phyloP scores from a whole-genome alignment of 2,888 invertebrate genomes.

The Noctua janthina region DNA sequence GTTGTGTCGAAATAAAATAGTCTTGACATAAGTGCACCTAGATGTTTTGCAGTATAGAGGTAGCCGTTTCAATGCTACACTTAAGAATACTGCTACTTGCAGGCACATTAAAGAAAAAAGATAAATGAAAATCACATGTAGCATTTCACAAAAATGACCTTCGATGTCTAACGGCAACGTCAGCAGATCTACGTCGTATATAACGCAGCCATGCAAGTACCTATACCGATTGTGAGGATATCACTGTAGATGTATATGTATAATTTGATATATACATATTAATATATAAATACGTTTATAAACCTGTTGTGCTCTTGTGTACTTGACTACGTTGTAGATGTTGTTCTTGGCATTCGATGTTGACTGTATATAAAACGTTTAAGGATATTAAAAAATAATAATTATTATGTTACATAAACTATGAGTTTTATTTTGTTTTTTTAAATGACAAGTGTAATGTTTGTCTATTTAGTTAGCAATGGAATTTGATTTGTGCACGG shows the following conservation, averaged over 20 bases:
- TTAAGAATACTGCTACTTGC: not conserved
- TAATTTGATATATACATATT: constrained; percentile 66
- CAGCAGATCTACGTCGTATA: constrained; percentile 20
- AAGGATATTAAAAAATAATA: constrained; percentile 83
- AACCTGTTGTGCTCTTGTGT: constrained; percentile 83
- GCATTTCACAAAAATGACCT: not conserved
- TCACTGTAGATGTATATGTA: constrained; percentile 60
- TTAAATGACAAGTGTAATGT: not conserved
- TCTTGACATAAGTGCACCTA: constrained; percentile 33
- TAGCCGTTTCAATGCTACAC: constrained; percentile 12
- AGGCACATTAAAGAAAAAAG: constrained; percentile 7
- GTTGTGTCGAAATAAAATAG: not conserved
- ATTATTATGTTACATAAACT: constrained; percentile 85
- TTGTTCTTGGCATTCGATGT: constrained; percentile 84
- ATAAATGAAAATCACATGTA: constrained; percentile 21
- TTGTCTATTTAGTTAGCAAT: not conserved
- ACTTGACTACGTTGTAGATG: constrained; percentile 80
- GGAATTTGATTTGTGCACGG: not conserved
- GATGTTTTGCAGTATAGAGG: constrained; percentile 28
- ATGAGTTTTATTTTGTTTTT: constrained; percentile 68
- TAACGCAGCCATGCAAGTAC: constrained; percentile 36
- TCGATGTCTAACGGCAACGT: not conserved
- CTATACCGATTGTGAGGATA: constrained; percentile 43
- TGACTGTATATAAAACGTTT: constrained; percentile 87
- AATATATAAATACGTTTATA: constrained; percentile 76